Evolutionary conservation across 2,888 invertebrate genomes (phyloP).

Genomic region (Yponomeuta evonymella): DNA sequence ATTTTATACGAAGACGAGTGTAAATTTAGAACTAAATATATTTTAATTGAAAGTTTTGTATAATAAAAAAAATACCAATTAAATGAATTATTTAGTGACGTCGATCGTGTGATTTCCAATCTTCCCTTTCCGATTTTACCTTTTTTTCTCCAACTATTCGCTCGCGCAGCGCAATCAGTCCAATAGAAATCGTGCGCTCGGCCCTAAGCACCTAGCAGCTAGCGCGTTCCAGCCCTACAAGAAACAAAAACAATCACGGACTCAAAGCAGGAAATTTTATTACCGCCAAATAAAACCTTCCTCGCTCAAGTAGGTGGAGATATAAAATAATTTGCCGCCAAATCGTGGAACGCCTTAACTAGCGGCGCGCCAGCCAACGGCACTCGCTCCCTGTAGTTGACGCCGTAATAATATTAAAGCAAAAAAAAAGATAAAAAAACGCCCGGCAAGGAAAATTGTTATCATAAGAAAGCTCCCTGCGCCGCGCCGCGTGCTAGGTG

Average conservation of each 20-base stretch:
- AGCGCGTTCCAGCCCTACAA: not conserved
- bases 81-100: no score
- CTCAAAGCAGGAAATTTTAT: constrained; percentile 17
- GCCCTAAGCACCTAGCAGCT: no score
- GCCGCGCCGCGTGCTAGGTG: constrained; percentile 29
- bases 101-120: no score
- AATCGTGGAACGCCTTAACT: constrained; percentile 31
- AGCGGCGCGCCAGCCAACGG: constrained; percentile 27
- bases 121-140: no score
- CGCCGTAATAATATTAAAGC: constrained; percentile 53
- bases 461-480: constrained; percentile 51
- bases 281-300: constrained; percentile 25
- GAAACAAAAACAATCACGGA: not conserved
- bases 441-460: constrained; percentile 57
- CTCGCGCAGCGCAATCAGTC: no score
- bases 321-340: constrained; percentile 36
- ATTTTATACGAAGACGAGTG: no score
- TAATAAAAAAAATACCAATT: no score
- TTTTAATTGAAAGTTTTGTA: no score
- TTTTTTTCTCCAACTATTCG: no score
- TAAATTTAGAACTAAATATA: no score
- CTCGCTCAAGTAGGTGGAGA: constrained; percentile 31
- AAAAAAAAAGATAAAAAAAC: constrained; percentile 55
- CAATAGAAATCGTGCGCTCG: no score
- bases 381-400: constrained; percentile 45